A percentile compares a stretch with the other conserved stretches of the same genome.
Evolutionary conservation across 1,140 invertebrate species (phyloP).

Genomic region (Panagrolaimus sp.): DNA sequence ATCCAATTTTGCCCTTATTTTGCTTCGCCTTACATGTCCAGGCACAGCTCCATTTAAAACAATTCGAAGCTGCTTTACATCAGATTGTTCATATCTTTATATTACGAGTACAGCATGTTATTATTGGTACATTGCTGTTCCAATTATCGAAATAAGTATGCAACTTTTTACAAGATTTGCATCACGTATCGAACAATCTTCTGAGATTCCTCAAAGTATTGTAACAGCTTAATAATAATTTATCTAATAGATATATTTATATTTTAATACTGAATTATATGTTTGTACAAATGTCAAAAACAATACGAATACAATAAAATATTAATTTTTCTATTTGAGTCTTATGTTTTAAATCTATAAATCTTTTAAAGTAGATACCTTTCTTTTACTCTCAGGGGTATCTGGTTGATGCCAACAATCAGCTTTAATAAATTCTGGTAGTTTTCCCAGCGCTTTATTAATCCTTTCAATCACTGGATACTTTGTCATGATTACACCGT

Average conservation of each 20-base stretch:
- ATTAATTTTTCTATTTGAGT: no score
- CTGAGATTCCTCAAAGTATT: no score
- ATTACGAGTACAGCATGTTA: constrained; percentile 6
- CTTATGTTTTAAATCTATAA: no score
- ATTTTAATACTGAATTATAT: no score
- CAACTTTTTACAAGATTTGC: neutral
- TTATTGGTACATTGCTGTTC: neutral
- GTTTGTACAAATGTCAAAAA: no score
- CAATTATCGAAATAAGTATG: constrained; percentile 3
- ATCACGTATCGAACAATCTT: neutral
- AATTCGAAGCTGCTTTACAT: neutral
- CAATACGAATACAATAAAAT: no score
- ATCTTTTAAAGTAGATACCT: no score
- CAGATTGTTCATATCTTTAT: neutral
- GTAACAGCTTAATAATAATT: no score
- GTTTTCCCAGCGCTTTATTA: constrained; percentile 66
- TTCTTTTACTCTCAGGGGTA: constrained; percentile 43
- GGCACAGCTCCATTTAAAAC: neutral
- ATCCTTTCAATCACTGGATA: constrained; percentile 83
- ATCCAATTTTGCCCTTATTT: neutral
- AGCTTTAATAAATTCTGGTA: constrained; percentile 79
- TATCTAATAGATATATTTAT: no score
- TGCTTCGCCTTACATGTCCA: neutral
- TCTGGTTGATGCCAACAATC: constrained; percentile 83
- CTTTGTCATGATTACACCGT: constrained; percentile 78